Percentiles rank a stretch among this genome's conserved stretches.
Evolutionary conservation across 2,797 vertebrate genomes (phyloP).

Genomic region (Gallirallus australis): DNA sequence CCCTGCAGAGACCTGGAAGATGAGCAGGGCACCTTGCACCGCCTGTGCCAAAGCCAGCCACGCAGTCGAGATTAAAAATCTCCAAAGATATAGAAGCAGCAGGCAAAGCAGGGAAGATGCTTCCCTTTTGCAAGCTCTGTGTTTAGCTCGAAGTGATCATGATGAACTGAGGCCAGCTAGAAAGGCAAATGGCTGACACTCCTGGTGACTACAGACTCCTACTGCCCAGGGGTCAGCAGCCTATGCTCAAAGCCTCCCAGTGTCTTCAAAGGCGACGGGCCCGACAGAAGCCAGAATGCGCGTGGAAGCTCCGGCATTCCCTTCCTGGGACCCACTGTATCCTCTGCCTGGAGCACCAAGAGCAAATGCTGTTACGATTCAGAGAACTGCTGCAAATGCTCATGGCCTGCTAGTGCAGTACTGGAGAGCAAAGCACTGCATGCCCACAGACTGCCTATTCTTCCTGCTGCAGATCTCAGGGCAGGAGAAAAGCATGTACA

Average conservation of each 20-base stretch:
- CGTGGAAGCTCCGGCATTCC: not conserved
- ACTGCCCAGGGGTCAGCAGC: not conserved
- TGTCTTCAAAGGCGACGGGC: not conserved
- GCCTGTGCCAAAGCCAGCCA: not conserved
- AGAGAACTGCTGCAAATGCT: not conserved
- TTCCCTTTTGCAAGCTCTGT: not conserved
- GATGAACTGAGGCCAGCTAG: not conserved
- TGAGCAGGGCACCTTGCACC: not conserved
- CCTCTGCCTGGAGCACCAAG: not conserved
- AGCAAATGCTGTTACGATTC: not conserved
- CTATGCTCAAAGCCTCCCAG: not conserved
- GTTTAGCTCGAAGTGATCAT: fast-evolving
- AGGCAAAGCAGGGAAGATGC: not conserved
- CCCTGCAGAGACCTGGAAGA: not conserved
- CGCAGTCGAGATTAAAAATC: not conserved
- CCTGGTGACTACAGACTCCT: not conserved
- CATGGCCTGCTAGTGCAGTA: not conserved
- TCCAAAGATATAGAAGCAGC: not conserved
- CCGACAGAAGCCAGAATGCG: not conserved
- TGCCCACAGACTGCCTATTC: not conserved
- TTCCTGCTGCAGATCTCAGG: not conserved
- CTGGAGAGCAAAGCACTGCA: not conserved
- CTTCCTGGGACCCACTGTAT: not conserved
- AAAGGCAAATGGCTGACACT: not conserved
- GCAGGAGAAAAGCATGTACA: not conserved